Base-by-base conservation (phyloP, 2,888 invertebrate genomes). In the Trypoxylon attenuatum region DNA sequence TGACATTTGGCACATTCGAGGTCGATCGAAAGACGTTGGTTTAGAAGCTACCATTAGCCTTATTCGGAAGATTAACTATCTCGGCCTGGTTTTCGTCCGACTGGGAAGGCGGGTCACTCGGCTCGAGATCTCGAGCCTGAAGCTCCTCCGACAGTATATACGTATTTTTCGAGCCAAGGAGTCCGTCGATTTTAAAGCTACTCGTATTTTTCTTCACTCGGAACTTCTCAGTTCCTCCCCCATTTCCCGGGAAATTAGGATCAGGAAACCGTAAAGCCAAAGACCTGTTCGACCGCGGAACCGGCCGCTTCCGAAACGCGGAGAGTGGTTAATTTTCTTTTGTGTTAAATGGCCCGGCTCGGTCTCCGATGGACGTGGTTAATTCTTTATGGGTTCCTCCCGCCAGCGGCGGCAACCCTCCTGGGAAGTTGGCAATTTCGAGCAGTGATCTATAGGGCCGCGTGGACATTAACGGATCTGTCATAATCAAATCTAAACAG, bases 401-500 rank as follows among this genome's bases (percentile, higher is more conserved):
- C n/a, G n/a, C n/a, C n/a, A n/a, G n/a, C n/a, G n/a, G n/a, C n/a
- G n/a, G n/a, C n/a, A n/a, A n/a, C n/a, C n/a, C n/a, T n/a, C n/a
- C n/a, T n/a, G n/a, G n/a, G n/a, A n/a, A n/a, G n/a, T n/a, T n/a
- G n/a, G n/a, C 33, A 13, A 33, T 33, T 6, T 10, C n/a, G 33
- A n/a, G n/a, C n/a, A n/a, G n/a, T n/a, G n/a, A n/a, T n/a, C n/a
- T n/a, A n/a, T n/a, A 52, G 42, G 43, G 8, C 61, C 27, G 27
- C n/a, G 33, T 45, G 58, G 61, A 66, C 62, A 73, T 74, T 71
- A 58, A 33, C 53, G 63, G 58, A 74, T 61, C 69, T 66, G 71
- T 70, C 55, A 55, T 78, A 79, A 82, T 80, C 79, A 77, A 82
- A 83, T 82, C 77, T 77, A 83, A 83, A 82, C 79, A 80, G 80